These are phyloP conservation scores for Acropora yongei DNA, from an alignment of 64 coral and sea anemone species.

Conservation along the genomic window DNA sequence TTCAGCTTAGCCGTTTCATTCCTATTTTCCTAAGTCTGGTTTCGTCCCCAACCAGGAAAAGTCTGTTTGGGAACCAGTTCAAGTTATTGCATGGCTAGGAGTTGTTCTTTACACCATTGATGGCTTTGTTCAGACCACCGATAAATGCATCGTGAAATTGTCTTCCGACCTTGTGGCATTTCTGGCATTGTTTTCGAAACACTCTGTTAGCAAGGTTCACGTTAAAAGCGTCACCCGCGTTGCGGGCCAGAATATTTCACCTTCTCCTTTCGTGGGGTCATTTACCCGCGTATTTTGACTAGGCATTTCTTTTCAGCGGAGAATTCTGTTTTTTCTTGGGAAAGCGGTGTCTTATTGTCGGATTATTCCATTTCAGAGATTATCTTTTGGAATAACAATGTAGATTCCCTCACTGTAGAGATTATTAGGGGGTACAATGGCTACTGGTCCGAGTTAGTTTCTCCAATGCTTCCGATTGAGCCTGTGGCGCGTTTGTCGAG, in stretches of 20 bases:
- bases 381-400: constrained; percentile 51
- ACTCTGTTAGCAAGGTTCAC: not conserved
- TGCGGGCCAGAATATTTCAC: constrained; percentile 57
- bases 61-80: not conserved
- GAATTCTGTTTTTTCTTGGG: constrained; percentile 35
- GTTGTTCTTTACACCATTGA: constrained; percentile 32
- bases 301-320: constrained; percentile 29
- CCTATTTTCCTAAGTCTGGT: constrained; percentile 29
- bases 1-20: not conserved
- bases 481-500: constrained; percentile 22
- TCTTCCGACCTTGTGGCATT: not conserved
- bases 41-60: constrained; percentile 45
- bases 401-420: constrained; percentile 7
- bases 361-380: constrained; percentile 33
- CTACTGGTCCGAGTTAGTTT: constrained; percentile 40
- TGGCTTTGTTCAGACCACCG: constrained; percentile 27
- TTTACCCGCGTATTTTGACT: constrained; percentile 38
- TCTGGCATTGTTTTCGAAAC: not conserved
- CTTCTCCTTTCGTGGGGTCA: constrained; percentile 26
- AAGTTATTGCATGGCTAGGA: constrained; percentile 52
- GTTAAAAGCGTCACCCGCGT: not conserved
- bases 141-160: constrained; percentile 19
- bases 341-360: constrained; percentile 5
- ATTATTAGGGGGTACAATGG: constrained; percentile 3
- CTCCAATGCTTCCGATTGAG: constrained; percentile 48